phyloP scores from a whole-genome alignment of 2,797 vertebrate species.

The Phalloptychus januarius region DNA sequence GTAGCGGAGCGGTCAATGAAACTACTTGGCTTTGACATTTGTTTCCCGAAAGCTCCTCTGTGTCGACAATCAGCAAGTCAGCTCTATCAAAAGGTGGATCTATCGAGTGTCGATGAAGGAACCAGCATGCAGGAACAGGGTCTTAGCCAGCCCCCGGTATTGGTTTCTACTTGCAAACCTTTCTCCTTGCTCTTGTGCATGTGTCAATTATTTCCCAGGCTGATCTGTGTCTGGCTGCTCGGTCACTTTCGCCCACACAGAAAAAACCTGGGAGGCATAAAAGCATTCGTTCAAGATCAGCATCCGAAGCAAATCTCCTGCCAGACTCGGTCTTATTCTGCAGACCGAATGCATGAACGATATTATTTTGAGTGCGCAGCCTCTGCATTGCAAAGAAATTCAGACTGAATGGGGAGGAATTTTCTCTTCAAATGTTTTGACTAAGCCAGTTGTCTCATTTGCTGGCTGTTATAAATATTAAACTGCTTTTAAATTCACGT shows the following conservation, averaged over 20 bases:
- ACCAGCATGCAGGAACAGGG: slow-evolving; percentile 28
- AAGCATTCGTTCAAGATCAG: slow-evolving; percentile 56
- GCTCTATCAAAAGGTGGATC: slow-evolving; percentile 48
- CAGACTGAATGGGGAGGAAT: background rate
- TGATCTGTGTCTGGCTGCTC: slow-evolving; percentile 22
- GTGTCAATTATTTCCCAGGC: slow-evolving; percentile 44
- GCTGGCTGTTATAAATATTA: background rate
- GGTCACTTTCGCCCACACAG: slow-evolving; percentile 50
- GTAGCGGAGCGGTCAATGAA: slow-evolving; percentile 49
- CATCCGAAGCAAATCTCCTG: slow-evolving; percentile 68
- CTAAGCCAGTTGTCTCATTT: background rate
- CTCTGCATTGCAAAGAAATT: slow-evolving; percentile 5
- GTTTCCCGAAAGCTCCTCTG: slow-evolving; percentile 40
- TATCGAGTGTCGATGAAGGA: slow-evolving; percentile 53
- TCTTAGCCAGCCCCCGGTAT: slow-evolving; percentile 33
- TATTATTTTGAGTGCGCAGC: slow-evolving; percentile 14
- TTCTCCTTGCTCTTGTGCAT: slow-evolving; percentile 32
- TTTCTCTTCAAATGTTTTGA: background rate
- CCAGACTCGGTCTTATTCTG: slow-evolving; percentile 62
- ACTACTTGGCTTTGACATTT: slow-evolving; percentile 56
- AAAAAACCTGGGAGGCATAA: slow-evolving; percentile 50
- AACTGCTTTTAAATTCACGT: background rate
- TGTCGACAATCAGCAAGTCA: slow-evolving; percentile 38
- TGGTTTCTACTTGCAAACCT: slow-evolving; percentile 45
- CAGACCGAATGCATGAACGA: slow-evolving; percentile 45